These are phyloP conservation scores for Crematogaster levior DNA, from an alignment of 2,888 invertebrate genomes.

Conservation along the genomic window DNA sequence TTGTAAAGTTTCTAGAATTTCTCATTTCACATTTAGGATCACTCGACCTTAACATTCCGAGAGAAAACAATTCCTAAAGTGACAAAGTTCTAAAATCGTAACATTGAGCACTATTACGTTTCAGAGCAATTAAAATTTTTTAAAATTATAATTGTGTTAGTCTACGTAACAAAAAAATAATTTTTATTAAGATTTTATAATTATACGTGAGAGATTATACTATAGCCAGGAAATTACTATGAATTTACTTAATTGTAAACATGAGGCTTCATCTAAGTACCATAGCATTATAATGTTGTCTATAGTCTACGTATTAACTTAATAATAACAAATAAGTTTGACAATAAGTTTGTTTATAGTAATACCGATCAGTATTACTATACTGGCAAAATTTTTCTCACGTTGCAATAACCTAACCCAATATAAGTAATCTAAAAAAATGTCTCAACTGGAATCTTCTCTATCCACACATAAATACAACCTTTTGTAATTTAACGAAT, in stretches of 20 bases:
- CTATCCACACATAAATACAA: conserved; percentile 45
- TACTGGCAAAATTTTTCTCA: conserved; percentile 22
- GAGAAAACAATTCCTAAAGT: neutral
- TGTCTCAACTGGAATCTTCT: conserved; percentile 21
- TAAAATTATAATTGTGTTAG: neutral
- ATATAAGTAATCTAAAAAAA: conserved; percentile 47
- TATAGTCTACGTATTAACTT: neutral
- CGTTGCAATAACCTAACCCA: conserved; percentile 15
- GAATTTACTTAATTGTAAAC: neutral
- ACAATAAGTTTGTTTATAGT: conserved; percentile 15
- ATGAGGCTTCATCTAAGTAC: neutral
- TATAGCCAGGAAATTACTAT: neutral
- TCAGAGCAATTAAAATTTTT: neutral
- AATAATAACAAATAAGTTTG: conserved; percentile 13
- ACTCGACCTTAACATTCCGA: neutral
- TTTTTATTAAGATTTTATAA: neutral
- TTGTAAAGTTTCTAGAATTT: conserved; percentile 7
- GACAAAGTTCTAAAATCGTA: neutral
- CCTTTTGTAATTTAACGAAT: conserved; percentile 52
- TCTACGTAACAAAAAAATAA: neutral
- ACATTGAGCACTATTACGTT: neutral
- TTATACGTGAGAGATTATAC: neutral
- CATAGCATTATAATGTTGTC: neutral
- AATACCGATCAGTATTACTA: neutral
- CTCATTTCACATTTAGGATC: neutral